Evolutionary conservation across 2,888 invertebrate genomes (phyloP), one percentile per base, ranked within the genome.

Genomic region (Apotomis betuletana): DNA sequence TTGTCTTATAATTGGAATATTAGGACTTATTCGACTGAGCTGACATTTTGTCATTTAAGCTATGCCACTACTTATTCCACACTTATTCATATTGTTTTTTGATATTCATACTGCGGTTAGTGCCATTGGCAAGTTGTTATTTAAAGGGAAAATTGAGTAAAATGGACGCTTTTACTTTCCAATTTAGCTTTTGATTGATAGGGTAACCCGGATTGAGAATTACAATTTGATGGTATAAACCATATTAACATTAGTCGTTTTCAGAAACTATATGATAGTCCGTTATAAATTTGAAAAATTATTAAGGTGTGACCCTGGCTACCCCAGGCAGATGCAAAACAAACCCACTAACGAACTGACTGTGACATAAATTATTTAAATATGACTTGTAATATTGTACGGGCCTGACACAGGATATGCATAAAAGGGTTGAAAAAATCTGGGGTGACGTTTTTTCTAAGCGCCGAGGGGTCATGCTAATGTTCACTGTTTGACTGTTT

Each of bases 341-440:
- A 83, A 83, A 82, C 77, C 74, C 76, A 76, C 83, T 85, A 87
- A 86, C 87, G 84, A 90, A 88, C 85, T 81, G 74, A 77, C 74
- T 73, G 77, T 69, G 82, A 87, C 90, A 92, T 93, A 92, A 93
- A 92, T 93, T 91, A 93, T 92, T 92, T 89, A 92, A 93, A 92
- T 93, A 86, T 92, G 91, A 91, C 90, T 92, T 88, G 92, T 92
- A 92, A 93, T 85, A 87, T 83, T 88, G 90, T 85, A 90, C 85
- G 90, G 85, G 83, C 75, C 63, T 84, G 89, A 88, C 88, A 90
- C 89, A 87, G 88, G 90, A 91, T 92, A 92, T 92, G 91, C 90
- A 91, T 90, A 91, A 91, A 91, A 91, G 91, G 92, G 91, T 91
- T 91, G 80, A 80, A 87, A 91, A 91, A 92, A 86, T 78, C 80